phyloP scores from a whole-genome alignment of 2,888 invertebrate species.

The Drosophila formosana region DNA sequence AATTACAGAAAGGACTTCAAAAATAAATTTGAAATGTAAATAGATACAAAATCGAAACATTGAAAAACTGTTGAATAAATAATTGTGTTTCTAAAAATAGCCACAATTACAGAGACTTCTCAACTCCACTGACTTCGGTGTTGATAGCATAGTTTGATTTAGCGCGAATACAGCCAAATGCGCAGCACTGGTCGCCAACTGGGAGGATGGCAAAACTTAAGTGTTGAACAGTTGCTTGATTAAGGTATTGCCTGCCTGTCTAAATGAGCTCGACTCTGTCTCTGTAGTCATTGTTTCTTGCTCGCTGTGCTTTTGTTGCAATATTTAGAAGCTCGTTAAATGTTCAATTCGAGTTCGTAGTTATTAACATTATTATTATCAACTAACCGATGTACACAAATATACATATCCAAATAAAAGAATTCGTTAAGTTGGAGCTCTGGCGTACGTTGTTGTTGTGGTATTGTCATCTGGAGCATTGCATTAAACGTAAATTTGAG shows the following conservation, averaged over 20 bases:
- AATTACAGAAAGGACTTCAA: too few species aligned
- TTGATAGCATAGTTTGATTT: not conserved
- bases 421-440: not conserved
- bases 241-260: not conserved
- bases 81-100: too few species aligned
- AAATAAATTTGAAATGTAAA: too few species aligned
- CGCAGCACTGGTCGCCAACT: not conserved
- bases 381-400: not conserved
- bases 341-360: not conserved
- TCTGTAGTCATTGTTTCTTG: not conserved
- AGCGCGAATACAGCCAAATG: not conserved
- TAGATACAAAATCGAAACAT: too few species aligned
- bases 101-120: too few species aligned
- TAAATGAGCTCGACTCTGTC: not conserved
- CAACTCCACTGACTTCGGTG: too few species aligned
- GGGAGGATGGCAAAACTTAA: not conserved
- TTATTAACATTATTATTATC: not conserved
- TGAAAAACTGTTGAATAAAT: too few species aligned
- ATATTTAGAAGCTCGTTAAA: not conserved
- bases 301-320: slow-evolving; percentile 3
- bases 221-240: not conserved
- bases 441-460: not conserved
- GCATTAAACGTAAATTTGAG: not conserved
- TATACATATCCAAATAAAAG: not conserved
- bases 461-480: not conserved